A percentile compares a stretch with the other conserved stretches of the same genome.
Conservation (phyloP, 2,797 vertebrate genomes). For the Argya squamiceps region DNA sequence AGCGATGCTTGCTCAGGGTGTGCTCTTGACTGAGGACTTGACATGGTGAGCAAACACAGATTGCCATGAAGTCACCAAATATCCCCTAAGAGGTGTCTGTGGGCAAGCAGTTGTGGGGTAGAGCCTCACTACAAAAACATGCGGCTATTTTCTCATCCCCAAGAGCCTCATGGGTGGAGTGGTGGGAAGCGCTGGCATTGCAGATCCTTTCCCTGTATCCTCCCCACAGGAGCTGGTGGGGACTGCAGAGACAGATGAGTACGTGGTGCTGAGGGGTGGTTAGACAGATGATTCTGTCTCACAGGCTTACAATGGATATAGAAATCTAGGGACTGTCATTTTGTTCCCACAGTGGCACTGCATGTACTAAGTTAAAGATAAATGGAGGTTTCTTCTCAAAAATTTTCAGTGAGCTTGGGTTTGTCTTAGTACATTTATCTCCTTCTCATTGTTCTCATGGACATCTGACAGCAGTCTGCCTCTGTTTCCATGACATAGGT, state of each 20-base stretch:
- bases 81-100: neutral
- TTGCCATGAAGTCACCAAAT: neutral
- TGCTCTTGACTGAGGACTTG: neutral
- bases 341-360: neutral
- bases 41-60: neutral
- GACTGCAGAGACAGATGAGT: neutral
- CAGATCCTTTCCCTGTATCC: neutral
- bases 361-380: neutral
- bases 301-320: neutral
- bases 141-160: neutral
- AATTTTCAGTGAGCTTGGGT: neutral
- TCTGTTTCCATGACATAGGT: neutral
- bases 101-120: neutral
- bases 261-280: rapidly evolving
- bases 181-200: neutral
- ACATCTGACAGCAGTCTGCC: neutral
- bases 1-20: neutral
- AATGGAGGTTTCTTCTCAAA: neutral
- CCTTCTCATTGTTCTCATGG: conserved; percentile 4
- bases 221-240: neutral
- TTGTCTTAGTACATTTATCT: neutral
- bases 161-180: neutral
- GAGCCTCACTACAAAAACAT: neutral
- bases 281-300: neutral
- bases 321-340: neutral